phyloP scores from a whole-genome alignment of 2,797 vertebrate species.

The Myripristis jacobus region DNA sequence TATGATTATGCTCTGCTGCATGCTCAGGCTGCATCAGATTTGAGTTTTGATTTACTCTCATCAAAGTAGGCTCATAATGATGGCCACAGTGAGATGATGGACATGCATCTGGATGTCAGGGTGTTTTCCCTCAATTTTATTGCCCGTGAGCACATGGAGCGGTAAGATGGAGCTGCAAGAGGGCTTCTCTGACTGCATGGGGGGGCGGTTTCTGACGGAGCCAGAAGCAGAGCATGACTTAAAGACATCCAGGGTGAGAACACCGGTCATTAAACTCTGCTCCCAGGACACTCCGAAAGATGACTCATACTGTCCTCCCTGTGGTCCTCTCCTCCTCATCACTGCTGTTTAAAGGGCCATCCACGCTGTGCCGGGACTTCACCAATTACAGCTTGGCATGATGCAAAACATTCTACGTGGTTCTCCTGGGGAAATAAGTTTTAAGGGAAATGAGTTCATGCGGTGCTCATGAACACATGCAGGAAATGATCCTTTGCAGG shows the following conservation, averaged over 20 bases:
- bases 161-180: neutral
- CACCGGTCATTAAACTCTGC: constrained; percentile 38
- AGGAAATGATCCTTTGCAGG: constrained; percentile 57
- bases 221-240: neutral
- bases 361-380: constrained; percentile 16
- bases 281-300: constrained; percentile 38
- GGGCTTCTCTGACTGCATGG: constrained; percentile 8
- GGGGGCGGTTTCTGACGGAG: too few species aligned
- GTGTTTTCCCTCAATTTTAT: too few species aligned
- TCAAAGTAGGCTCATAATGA: neutral
- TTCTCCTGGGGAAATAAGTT: constrained; percentile 29
- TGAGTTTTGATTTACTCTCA: neutral
- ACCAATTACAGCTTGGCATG: constrained; percentile 46
- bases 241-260: constrained; percentile 47
- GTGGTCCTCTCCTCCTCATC: constrained; percentile 18
- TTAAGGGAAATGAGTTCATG: constrained; percentile 54
- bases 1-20: neutral
- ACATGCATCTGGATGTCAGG: neutral
- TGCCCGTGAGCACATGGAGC: neutral
- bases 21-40: neutral
- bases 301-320: constrained; percentile 52
- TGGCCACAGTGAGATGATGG: constrained; percentile 8
- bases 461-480: constrained; percentile 32
- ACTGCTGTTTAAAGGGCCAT: constrained; percentile 32
- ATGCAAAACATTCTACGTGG: constrained; percentile 26